Evolutionary conservation across 2,113 vertebrate species (phyloP), one percentile per base, ranked within the genome.

Genomic region (Oplegnathus fasciatus): DNA sequence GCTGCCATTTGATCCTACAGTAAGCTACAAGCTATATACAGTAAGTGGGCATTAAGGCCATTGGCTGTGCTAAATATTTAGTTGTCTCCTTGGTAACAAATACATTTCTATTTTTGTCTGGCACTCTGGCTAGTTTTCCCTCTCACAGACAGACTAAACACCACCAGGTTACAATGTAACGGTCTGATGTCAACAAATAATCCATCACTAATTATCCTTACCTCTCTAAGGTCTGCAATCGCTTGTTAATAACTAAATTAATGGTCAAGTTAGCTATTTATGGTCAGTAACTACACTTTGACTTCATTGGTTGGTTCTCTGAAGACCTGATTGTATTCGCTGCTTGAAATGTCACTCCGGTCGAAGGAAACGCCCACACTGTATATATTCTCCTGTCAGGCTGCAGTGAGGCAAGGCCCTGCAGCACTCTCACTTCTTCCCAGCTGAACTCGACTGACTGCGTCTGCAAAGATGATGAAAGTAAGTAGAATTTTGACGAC

Each of bases 61-160:
- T n/a, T 22, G 40, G 66, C 87, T 72, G 46, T 34, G 66, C 84
- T 70, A 94, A 93, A 93, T 93, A 94, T 94, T 93, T 93, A 67
- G 80, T 3, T 20, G 84, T 92, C 91, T 87, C 92, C 90, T 26
- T 79, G 88, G 88, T 62, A 90, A 92, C 94, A 86, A 84, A 87
- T 82, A 34, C 66, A 78, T 82, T 89, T 89, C 91, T 93, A 90
- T 93, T 89, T 88, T 46, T 26, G 75, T 77, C 80, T 6, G 11
- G 8, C 32, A 14, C 80, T 82, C 75, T 75, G 50, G 50, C 62
- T 15, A 9, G 44, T 22, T 40, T 46, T 74, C 30, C 46, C 24
- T 58, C 84, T 80, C 22, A 1, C 84, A 80, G 71, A 30, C 82
- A 80, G 61, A 50, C 80, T 87, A n/a, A 58, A 69, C 76, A 70